Evolutionary conservation across 2,888 invertebrate genomes (phyloP), one percentile per base, ranked within the genome.

Genomic region (Mythimna lalbum): DNA sequence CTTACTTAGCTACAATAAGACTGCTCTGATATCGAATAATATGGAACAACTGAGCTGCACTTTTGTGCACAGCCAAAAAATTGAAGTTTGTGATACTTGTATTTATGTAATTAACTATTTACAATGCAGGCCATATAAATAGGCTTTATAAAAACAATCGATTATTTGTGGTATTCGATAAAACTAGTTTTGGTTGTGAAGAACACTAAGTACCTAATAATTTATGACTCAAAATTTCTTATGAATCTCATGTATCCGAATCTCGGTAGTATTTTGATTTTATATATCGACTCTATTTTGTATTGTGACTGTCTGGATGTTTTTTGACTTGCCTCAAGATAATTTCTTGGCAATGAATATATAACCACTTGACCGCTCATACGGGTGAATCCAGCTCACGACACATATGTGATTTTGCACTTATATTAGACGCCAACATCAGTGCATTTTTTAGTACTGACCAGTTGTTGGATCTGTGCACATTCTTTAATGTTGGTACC

Each of bases 171-270:
- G n/a, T 56, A 17, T 63, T 56, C 10, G 3, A 19, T 56, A 4
- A 50, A 66, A 31, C 27, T 66, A 0, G 31, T 19, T 36, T 47
- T 73, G 59, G 63, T 79, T 68, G 69, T 74, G 64, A 53, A 31
- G 43, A 53, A 56, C 10, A 36, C 60, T 12, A 17, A 63, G 9
- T 19, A 27, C 27, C 27, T 27, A 64, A 36, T 33, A 10, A 5
- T 31, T 57, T 67, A 31, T 39, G 39, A 33, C 21, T 65, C 7
- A 39, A 14, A 39, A 14, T 31, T 39, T 21, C 9, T 33, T 33
- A 69, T 27, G 72, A 74, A 78, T 73, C 62, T 78, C 59, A 36
- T 39, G 39, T 5, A 56, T n/a, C 3, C 6, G 39, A 76, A 80
- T 78, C 55, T 80, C 52, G 65, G 17, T 50, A 14, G n/a, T 57